phyloP scores from a whole-genome alignment of 2,888 invertebrate species.

The Dasypolia templi region DNA sequence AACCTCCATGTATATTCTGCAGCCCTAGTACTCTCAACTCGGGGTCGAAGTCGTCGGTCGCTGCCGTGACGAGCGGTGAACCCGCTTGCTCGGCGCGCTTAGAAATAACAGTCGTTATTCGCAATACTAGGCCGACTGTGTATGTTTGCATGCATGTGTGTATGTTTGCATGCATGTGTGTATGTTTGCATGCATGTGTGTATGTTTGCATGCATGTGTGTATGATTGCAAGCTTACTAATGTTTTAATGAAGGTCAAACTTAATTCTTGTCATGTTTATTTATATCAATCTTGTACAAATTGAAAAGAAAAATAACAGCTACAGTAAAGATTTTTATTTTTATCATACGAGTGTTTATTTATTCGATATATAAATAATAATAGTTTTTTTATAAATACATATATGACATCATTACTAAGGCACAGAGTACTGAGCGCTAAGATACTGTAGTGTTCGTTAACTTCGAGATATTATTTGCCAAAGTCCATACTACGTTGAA shows the following conservation, averaged over 20 bases:
- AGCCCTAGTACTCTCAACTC: conserved; percentile 38
- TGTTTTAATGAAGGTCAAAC: too few species aligned
- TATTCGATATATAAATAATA: not conserved
- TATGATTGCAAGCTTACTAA: too few species aligned
- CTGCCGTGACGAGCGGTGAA: conserved; percentile 33
- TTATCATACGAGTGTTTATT: not conserved
- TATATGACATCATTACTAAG: not conserved
- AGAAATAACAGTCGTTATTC: too few species aligned
- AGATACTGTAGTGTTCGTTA: not conserved
- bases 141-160: too few species aligned
- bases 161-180: too few species aligned
- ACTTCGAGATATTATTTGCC: conserved; percentile 21
- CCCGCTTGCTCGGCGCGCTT: too few species aligned
- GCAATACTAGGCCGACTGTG: too few species aligned
- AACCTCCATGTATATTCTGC: conserved; percentile 22
- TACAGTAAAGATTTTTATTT: not conserved
- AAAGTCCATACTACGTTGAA: conserved; percentile 87
- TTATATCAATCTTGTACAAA: not conserved
- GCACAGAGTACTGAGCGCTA: not conserved
- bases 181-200: too few species aligned
- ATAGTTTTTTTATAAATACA: not conserved
- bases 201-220: too few species aligned
- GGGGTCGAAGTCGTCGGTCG: conserved; percentile 15
- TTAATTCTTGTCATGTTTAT: too few species aligned
- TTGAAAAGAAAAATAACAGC: not conserved